Evolutionary conservation across 2,113 vertebrate genomes (phyloP).

Genomic region (Tauraco erythrolophus): DNA sequence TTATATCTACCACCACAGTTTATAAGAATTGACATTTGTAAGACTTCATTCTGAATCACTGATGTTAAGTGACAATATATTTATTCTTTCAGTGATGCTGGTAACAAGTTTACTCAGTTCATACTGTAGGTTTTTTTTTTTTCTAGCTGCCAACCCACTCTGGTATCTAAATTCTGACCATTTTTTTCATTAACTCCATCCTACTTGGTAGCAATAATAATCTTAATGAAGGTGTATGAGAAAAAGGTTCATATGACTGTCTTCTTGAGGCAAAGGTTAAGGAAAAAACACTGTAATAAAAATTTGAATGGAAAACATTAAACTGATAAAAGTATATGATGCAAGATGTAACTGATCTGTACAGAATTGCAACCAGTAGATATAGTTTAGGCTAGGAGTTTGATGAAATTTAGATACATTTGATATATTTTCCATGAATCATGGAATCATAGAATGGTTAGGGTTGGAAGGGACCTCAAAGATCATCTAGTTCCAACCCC

Average conservation of each 20-base stretch:
- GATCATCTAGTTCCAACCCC: too few relatives aligned
- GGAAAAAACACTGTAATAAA: background rate
- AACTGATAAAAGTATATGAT: background rate
- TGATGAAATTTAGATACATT: background rate
- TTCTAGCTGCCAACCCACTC: background rate
- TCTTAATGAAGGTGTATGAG: background rate
- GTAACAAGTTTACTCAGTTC: background rate
- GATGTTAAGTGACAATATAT: background rate
- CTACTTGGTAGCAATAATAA: background rate
- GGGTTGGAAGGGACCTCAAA: too few relatives aligned
- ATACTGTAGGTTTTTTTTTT: background rate
- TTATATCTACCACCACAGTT: background rate
- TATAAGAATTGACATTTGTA: background rate
- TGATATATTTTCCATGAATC: background rate
- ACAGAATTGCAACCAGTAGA: background rate
- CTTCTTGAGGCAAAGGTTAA: background rate
- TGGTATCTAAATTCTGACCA: background rate
- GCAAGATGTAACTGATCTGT: background rate
- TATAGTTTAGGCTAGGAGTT: background rate
- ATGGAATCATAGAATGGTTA: too few relatives aligned
- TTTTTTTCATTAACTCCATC: background rate
- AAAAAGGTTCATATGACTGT: background rate
- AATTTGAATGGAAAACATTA: background rate
- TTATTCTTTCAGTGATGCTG: background rate
- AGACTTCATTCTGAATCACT: background rate